These are phyloP conservation scores for Chionomys nivalis DNA, from an alignment of 2,113 vertebrate genomes.

Conservation along the genomic window DNA sequence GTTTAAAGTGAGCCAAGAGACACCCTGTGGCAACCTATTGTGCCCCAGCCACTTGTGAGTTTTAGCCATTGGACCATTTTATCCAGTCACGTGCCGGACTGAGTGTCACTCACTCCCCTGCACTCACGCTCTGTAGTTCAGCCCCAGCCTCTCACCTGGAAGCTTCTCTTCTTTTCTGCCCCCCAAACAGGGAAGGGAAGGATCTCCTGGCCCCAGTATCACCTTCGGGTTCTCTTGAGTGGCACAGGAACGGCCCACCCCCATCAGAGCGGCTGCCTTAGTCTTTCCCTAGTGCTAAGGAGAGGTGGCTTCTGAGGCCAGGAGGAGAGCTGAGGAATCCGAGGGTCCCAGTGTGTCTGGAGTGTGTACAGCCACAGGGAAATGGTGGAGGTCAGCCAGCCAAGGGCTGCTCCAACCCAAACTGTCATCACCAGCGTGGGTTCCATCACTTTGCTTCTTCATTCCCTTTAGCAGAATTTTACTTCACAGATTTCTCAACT, in stretches of 20 bases:
- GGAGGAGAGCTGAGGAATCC: fast-evolving
- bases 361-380: background rate
- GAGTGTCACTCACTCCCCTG: fast-evolving
- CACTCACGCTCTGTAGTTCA: fast-evolving
- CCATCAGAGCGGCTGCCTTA: too few species aligned
- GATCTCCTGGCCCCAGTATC: background rate
- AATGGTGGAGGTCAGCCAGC: too few species aligned
- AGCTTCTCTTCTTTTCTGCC: background rate
- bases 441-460: background rate
- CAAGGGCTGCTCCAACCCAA: background rate
- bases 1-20: background rate
- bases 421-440: fast-evolving
- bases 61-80: background rate
- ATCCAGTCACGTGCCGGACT: fast-evolving
- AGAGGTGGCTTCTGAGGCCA: background rate
- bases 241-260: background rate
- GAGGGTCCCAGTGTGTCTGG: background rate
- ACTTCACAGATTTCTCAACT: background rate
- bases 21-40: background rate
- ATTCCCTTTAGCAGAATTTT: background rate
- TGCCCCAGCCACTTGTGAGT: background rate
- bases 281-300: background rate
- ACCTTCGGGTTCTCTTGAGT: background rate
- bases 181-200: too few species aligned
- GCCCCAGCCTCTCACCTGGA: background rate